A percentile compares a stretch with the other conserved stretches of the same genome.
Evolutionary conservation across 2,113 vertebrate genomes (phyloP).

Genomic region (Lynx canadensis): DNA sequence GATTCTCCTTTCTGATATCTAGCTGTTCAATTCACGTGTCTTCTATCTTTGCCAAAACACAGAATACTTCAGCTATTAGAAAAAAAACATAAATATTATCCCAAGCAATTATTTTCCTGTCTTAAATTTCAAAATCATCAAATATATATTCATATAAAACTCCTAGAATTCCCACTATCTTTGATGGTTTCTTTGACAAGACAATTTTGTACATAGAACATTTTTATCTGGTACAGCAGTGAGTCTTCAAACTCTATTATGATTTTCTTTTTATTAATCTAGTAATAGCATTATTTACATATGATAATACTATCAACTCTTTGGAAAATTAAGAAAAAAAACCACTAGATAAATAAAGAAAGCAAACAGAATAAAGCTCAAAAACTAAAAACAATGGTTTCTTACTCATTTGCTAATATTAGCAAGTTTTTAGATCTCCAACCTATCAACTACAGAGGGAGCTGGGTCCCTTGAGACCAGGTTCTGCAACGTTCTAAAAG

Average conservation of each 20-base stretch:
- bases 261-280: not conserved
- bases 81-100: not conserved
- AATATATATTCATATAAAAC: not conserved
- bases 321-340: not conserved
- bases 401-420: not conserved
- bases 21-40: not conserved
- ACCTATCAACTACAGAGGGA: not conserved
- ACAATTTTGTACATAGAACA: not conserved
- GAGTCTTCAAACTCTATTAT: slow-evolving; percentile 3
- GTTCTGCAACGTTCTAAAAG: not conserved
- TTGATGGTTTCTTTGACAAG: not conserved
- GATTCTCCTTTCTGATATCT: not conserved
- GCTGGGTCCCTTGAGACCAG: not conserved
- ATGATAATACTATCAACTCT: not conserved
- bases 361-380: not conserved
- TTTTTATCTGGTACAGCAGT: not conserved
- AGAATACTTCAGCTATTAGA: not conserved
- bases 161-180: not conserved
- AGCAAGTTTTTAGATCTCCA: not conserved
- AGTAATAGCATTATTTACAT: not conserved
- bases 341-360: not conserved
- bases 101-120: not conserved
- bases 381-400: not conserved
- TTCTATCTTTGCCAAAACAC: not conserved
- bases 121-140: not conserved